Base-by-base conservation (phyloP, 2,113 vertebrate species). In the Prolemur simus region DNA sequence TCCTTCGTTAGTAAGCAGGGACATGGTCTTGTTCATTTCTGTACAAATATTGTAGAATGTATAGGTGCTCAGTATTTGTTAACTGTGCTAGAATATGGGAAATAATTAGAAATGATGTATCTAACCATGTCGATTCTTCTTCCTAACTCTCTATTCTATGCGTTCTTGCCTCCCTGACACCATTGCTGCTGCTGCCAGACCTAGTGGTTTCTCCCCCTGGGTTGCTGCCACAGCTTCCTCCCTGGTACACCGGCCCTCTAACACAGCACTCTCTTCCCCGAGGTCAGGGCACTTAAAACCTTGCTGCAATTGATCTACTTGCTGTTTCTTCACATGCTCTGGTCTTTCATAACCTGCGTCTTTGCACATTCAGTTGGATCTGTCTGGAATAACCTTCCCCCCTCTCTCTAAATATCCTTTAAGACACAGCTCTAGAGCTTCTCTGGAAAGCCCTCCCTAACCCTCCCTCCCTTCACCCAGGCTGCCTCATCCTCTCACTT, bases 291-390 rank as follows among this genome's bases (percentile, higher is more conserved):
- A 27, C 5, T 93, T 54, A 58, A 83, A 74, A 37, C 12, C 83
- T 6, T 6, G 74, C 11, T 64, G 34, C 8, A 81, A 27, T 29
- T 71, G 47, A 60, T 91, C 34, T 63, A 47, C 25, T 63, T 56
- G 56, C 1, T 85, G 12, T 73, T 66, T 87, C 68, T 93, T 89
- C 66, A 29, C 45, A 8, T 68, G 15, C 8, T 71, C 21, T 82
- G 9, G 2, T 34, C 56, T 83, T 64, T 77, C 12, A 37, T 78
- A 85, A 77, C 39, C 39, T 21, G 42, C 13, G n/a, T 47, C 56
- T 90, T 96, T 80, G 63, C 34, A 94, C 12, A 84, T 63, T 58
- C 73, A 54, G 8, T 23, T 97, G 45, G 76, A 52, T 91, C 42
- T 81, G 3, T 84, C 34, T 66, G 11, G 34, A 81, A 60, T 73